Evolutionary conservation across 2,113 vertebrate genomes (phyloP), one percentile per base, ranked within the genome.

Genomic region (Podocnemis expansa): DNA sequence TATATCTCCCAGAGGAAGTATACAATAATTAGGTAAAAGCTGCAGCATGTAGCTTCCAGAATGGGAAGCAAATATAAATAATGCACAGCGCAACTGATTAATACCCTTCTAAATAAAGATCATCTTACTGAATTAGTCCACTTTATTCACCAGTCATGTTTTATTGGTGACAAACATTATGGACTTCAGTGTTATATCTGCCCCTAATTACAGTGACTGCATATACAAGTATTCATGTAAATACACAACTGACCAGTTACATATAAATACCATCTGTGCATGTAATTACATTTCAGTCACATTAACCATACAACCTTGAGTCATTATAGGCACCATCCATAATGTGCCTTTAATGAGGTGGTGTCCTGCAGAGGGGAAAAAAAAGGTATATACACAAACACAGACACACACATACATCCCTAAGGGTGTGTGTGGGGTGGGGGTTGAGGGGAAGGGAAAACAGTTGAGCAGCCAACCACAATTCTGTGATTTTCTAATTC

Each of bases 161-260:
- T 93, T 92, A 94, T 93, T 52, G 85, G 73, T 79, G 54, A 73
- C n/a, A 52, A 94, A 84, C 82, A 5, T 43, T 84, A 29, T 54
- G 60, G 49, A 52, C 78, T 89, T 82, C 91, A 73, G 80, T 93
- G 94, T 93, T 54, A 84, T 91, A 93, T 84, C 47, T 91, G 25
- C 91, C 21, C 85, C 51, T 94, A 91, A 97, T 93, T 93, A 84
- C 82, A 82, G 27, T 93, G 24, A 93, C 96, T 96, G 89, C 84
- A 94, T 47, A 81, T 79, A 79, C 31, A 93, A 93, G 86, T 93
- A 91, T 80, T 60, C 88, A 89, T 80, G 94, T 96, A 87, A 13
- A 89, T 90, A 52, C 56, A 91, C 80, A 97, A 96, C 89, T 96
- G 78, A 2, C 22, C 43, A 89, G 95, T 94, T 97, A 88, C 88